Base-by-base conservation (phyloP, 2,797 vertebrate species). In the Ptychadena robeensis region DNA sequence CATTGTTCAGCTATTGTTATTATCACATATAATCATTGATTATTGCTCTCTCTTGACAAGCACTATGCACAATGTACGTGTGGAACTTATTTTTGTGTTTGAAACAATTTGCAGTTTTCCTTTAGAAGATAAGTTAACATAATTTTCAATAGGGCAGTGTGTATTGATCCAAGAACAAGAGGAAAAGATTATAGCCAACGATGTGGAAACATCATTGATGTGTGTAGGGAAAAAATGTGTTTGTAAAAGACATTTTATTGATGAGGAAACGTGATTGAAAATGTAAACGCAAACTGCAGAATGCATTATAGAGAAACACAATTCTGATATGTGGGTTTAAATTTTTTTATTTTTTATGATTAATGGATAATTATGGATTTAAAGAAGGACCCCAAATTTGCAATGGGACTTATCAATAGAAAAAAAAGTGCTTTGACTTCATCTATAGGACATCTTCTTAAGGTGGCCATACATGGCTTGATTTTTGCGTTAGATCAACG, bases 101-200 rank as follows among this genome's bases (percentile, higher is more conserved):
- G 80, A 73, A 75, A 68, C 34, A 68, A 37, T 74, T 82, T 68
- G 73, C 28, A 44, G 74, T 67, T 70, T 69, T 75, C 73, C 34
- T 59, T n/a, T 63, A 68, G 40, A 73, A 81, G 75, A 76, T 76
- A 69, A 61, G 65, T 75, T 75, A 75, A 82, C 65, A 82, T 69
- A 38, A 75, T 82, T 63, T 74, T 59, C 48, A 69, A 68, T 67
- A 37, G 40, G 64, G 31, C 65, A 82, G 32, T 82, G 34, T 76
- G 65, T 82, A 61, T 76, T 76, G 80, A 82, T 75, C 65, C 63
- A 67, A 37, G n/a, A 72, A 73, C 65, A 66, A 82, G 30, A 31
- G 64, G 40, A 68, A 66, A 64, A 38, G n/a, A 80, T 72, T 74
- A 15, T 74, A 14, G 38, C 44, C 31, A 82, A 27, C 68, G 80